These are phyloP conservation scores for Elephas maximus DNA, from an alignment of 2,113 vertebrate species.

Conservation along the genomic window DNA sequence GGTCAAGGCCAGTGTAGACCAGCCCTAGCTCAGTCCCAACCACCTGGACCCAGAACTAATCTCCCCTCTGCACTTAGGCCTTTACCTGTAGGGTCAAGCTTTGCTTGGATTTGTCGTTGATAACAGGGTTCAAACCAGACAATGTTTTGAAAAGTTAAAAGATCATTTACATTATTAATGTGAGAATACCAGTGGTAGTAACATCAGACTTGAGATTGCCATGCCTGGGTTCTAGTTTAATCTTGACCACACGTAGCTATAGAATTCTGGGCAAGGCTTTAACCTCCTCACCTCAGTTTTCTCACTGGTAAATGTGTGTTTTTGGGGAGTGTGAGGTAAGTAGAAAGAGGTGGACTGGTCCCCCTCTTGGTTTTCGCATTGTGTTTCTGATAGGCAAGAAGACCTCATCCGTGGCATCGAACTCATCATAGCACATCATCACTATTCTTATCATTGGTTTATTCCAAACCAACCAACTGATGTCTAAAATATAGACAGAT, in stretches of 20 bases:
- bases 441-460: background rate
- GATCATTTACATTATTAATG: background rate
- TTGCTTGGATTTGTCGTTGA: constrained; percentile 8
- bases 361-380: background rate
- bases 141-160: constrained; percentile 26
- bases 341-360: background rate
- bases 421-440: background rate
- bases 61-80: background rate
- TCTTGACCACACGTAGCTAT: background rate
- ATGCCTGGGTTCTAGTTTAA: background rate
- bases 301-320: background rate
- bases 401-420: background rate
- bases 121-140: background rate
- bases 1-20: background rate
- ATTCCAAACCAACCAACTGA: background rate
- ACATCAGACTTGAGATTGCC: background rate
- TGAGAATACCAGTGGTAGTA: background rate
- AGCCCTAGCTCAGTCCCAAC: background rate
- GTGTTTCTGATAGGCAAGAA: background rate
- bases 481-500: constrained; percentile 27
- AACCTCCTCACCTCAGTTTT: background rate
- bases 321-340: background rate
- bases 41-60: background rate
- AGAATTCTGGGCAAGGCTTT: background rate
- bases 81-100: background rate